Evolutionary conservation across 2,113 vertebrate species (phyloP).

Genomic region (Xenopus tropicalis): DNA sequence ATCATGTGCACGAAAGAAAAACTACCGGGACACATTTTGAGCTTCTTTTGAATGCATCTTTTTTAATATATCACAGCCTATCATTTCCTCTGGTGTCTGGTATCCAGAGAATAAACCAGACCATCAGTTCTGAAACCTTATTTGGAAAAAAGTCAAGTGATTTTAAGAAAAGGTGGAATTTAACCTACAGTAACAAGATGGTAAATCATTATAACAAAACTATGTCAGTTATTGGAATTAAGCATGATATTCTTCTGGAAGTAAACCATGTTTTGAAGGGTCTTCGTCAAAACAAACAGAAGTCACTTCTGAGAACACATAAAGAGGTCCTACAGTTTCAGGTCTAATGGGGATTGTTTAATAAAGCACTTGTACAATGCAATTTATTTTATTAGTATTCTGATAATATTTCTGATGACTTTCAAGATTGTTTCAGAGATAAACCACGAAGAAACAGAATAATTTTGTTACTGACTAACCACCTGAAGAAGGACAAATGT

Average conservation of each 20-base stretch:
- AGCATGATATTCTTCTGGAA: background rate
- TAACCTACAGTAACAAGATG: constrained; percentile 3
- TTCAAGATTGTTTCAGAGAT: background rate
- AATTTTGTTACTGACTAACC: background rate
- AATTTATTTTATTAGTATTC: background rate
- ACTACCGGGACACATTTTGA: constrained; percentile 48
- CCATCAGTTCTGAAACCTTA: constrained; percentile 2
- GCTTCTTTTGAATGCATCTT: constrained; percentile 17
- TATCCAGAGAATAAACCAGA: background rate
- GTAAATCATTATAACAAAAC: background rate
- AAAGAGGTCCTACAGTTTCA: background rate
- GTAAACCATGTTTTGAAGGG: background rate
- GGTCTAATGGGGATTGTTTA: background rate
- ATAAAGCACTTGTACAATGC: constrained; percentile 6
- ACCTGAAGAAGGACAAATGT: background rate
- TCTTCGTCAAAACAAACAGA: background rate
- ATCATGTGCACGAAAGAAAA: constrained; percentile 82
- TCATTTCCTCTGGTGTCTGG: constrained; percentile 6
- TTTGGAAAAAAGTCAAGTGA: constrained; percentile 6
- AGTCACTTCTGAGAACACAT: background rate
- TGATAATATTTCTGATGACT: background rate
- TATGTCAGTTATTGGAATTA: background rate
- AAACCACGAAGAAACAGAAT: background rate
- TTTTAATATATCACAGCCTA: constrained; percentile 4
- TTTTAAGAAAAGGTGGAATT: background rate